Conservation (phyloP, 2,888 invertebrate species). For the Dynastes grantii region DNA sequence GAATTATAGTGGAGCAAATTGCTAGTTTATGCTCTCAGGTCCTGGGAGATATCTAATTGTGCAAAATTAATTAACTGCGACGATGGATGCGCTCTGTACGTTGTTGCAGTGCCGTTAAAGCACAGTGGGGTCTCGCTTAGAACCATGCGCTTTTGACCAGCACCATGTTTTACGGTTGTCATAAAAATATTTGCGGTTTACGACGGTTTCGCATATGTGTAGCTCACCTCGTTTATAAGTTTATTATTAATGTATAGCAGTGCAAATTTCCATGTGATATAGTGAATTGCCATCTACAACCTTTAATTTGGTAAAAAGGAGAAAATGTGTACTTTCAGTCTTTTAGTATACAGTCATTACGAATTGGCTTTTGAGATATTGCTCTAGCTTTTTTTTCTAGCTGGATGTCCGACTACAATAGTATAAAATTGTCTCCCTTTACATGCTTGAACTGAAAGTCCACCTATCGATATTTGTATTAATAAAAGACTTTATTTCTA, state of each 20-base stretch:
- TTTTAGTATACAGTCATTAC: no score
- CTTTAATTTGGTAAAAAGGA: no score
- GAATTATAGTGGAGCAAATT: constrained; percentile 36
- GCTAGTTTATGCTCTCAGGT: constrained; percentile 24
- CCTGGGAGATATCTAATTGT: constrained; percentile 35
- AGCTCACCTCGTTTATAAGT: background rate
- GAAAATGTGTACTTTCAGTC: no score
- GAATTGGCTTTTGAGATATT: no score
- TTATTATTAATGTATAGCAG: constrained; percentile 1
- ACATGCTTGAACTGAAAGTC: no score
- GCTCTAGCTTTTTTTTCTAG: no score
- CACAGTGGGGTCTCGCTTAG: background rate
- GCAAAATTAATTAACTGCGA: constrained; percentile 43
- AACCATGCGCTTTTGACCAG: background rate
- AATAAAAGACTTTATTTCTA: no score
- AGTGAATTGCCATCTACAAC: no score
- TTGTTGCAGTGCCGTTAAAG: constrained; percentile 18
- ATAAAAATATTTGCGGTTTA: constrained; percentile 26
- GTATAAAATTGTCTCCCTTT: no score
- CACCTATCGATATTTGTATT: no score
- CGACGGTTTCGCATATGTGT: background rate
- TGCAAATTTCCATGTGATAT: no score
- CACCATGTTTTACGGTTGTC: constrained; percentile 1
- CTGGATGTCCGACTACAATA: no score
- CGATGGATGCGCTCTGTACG: constrained; percentile 16